These are phyloP conservation scores for Heloderma charlesbogerti DNA, from an alignment of 2,113 vertebrate genomes.

Conservation along the genomic window DNA sequence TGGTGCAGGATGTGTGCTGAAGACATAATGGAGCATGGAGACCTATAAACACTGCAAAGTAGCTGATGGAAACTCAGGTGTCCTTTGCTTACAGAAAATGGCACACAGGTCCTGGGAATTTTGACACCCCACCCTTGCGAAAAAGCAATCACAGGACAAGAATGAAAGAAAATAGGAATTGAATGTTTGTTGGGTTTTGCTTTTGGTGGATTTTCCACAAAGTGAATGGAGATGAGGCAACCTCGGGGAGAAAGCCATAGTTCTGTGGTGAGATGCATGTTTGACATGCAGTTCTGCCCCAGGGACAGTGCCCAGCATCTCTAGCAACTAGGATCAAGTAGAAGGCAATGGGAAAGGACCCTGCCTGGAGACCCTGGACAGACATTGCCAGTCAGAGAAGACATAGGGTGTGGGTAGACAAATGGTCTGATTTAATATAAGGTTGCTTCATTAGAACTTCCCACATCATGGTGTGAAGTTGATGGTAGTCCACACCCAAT, in stretches of 20 bases:
- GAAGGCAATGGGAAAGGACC: background rate
- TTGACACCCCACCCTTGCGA: background rate
- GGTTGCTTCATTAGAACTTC: background rate
- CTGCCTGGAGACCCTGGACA: background rate
- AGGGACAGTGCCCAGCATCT: background rate
- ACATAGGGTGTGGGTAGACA: background rate
- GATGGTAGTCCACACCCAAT: background rate
- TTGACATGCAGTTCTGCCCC: background rate
- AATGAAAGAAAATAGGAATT: background rate
- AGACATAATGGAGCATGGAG: slow-evolving; percentile 18
- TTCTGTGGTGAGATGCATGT: background rate
- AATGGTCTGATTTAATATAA: background rate
- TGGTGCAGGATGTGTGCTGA: slow-evolving; percentile 3
- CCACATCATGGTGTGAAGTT: background rate
- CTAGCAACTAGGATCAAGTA: background rate
- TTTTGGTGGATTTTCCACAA: background rate
- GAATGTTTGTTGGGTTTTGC: background rate
- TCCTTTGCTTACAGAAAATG: slow-evolving; percentile 10
- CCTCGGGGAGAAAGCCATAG: background rate
- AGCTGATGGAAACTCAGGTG: background rate
- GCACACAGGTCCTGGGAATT: background rate
- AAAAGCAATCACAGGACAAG: background rate
- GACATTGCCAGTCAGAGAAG: background rate
- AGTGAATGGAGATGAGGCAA: background rate
- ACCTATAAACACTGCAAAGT: slow-evolving; percentile 3